Base-by-base conservation (phyloP, 1,140 invertebrate genomes). In the Papilio glaucus region DNA sequence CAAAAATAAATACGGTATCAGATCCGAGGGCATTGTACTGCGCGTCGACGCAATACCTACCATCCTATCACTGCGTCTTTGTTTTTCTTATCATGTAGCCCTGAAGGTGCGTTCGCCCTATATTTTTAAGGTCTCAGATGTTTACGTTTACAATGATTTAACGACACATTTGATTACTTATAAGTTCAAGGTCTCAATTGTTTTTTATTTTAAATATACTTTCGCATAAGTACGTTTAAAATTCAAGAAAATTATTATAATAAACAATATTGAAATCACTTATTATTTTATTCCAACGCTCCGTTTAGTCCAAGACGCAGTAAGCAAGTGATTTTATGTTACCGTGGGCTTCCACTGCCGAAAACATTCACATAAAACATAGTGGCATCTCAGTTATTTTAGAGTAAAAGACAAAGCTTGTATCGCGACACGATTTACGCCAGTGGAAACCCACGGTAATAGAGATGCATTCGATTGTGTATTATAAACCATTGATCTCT, bases 71-170 rank as follows among this genome's bases (percentile, higher is more conserved):
- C 71, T 62, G 75, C 18, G 67, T 63, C 84, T 84, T 86, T 86
- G 82, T 83, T 71, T 79, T 76, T 72, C 76, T 85, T 86, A 86
- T 86, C 84, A 77, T 21, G 18, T 65, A 81, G 77, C 84, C 84
- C 79, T 86, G 82, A 84, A 84, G 65, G 84, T 81, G 67, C 84
- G 21, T 81, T 85, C 37, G 62, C 79, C 82, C 70, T 78, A 75
- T 69, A 53, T 69, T 69, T 69, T 69, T 69, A 69, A 69, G 67
- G 67, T 29, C 67, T 21, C 5, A 68, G 21, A 45, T 68, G 45
- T 69, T 69, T 69, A 69, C 67, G 45, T 69, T 69, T 69, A 69
- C 67, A 38, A 6, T 63, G 45, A 26, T 24, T 49, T 29, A 18
- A 53, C 26, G 42, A 39, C 29, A 15, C 26, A 18, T 75, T 70